These are phyloP conservation scores for Meda fulgida DNA, from an alignment of 2,797 vertebrate species.

Conservation along the genomic window DNA sequence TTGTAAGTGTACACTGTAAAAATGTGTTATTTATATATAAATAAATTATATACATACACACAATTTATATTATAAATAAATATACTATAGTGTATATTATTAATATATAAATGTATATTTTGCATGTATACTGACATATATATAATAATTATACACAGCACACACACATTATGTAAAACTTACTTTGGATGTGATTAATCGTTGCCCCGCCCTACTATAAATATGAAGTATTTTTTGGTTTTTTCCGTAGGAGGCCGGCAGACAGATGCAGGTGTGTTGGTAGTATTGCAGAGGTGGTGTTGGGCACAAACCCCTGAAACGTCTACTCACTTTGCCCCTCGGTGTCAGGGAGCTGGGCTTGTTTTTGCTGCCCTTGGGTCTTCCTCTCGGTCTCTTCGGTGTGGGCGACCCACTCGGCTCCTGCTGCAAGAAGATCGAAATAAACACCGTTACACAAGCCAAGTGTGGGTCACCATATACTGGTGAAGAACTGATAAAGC, in stretches of 20 bases:
- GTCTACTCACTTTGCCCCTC: constrained; percentile 85
- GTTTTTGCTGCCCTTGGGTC: constrained; percentile 96
- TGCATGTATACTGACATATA: too few relatives aligned
- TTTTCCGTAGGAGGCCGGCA: not conserved
- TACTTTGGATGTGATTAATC: too few relatives aligned
- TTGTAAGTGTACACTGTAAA: too few relatives aligned
- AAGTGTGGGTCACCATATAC: not conserved
- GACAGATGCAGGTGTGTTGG: not conserved
- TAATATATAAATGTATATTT: too few relatives aligned
- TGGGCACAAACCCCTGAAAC: not conserved
- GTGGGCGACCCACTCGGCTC: constrained; percentile 91
- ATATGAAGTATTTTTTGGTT: too few relatives aligned
- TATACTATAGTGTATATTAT: too few relatives aligned
- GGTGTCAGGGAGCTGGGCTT: constrained; percentile 74
- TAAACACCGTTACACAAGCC: not conserved
- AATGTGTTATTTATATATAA: too few relatives aligned
- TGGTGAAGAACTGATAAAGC: constrained; percentile 33
- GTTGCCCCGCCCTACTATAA: too few relatives aligned
- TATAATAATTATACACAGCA: too few relatives aligned
- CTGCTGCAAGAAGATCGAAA: constrained; percentile 68
- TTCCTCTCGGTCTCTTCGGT: constrained; percentile 91
- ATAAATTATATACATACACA: too few relatives aligned
- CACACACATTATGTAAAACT: too few relatives aligned
- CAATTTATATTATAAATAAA: too few relatives aligned
- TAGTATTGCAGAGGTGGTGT: not conserved